phyloP scores from a whole-genome alignment of 2,888 invertebrate genomes.

The Ashinkailepas kermadecensis region DNA sequence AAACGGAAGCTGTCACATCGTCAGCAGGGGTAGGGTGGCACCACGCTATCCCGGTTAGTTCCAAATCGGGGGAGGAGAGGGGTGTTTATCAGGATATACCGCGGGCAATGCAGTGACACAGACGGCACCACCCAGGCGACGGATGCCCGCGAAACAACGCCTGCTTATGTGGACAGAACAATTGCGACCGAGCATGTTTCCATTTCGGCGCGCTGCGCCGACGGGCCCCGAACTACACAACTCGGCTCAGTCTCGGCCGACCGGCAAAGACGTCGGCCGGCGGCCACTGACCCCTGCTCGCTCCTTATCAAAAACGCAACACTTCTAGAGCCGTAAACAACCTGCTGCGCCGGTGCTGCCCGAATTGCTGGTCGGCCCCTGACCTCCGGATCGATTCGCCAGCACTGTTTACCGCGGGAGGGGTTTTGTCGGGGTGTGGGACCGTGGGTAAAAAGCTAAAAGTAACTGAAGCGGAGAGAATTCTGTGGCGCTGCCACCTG shows the following conservation, averaged over 20 bases:
- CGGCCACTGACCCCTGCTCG: slow-evolving; percentile 3
- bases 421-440: not conserved
- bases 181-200: too few species aligned
- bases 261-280: not conserved
- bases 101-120: too few species aligned
- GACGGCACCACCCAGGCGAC: too few species aligned
- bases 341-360: not conserved
- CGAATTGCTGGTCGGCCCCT: not conserved
- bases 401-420: slow-evolving; percentile 8
- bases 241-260: too few species aligned
- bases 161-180: not conserved
- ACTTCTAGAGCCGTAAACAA: not conserved
- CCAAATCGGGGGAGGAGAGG: not conserved
- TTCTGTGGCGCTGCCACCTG: not conserved
- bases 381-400: slow-evolving; percentile 7
- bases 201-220: too few species aligned
- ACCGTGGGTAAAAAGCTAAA: slow-evolving; percentile 20
- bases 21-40: not conserved
- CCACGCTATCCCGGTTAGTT: not conserved
- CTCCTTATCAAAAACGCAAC: slow-evolving; percentile 11
- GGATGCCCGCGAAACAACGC: not conserved
- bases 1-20: not conserved
- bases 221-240: too few species aligned
- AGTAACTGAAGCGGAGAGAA: slow-evolving; percentile 22
- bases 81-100: not conserved